These are phyloP conservation scores for Xylota segnis DNA, from an alignment of 2,888 invertebrate species.

Conservation along the genomic window DNA sequence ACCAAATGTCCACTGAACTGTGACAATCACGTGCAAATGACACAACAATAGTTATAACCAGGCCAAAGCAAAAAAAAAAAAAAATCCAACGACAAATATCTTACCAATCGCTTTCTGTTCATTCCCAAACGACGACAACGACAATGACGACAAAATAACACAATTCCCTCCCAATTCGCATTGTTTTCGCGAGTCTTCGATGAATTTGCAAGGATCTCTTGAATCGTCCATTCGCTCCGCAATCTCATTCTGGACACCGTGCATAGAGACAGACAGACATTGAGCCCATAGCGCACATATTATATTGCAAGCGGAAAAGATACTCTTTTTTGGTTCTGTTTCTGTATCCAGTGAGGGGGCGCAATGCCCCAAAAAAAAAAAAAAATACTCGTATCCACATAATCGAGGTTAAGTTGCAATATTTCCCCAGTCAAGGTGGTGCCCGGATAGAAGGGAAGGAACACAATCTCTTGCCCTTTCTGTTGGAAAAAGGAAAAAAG, in stretches of 20 bases:
- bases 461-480: constrained; percentile 64
- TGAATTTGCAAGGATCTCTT: constrained; percentile 49
- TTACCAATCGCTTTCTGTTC: constrained; percentile 47
- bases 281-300: constrained; percentile 67
- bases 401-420: constrained; percentile 68
- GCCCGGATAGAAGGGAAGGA: constrained; percentile 17
- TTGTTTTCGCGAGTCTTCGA: constrained; percentile 49
- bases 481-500: constrained; percentile 11
- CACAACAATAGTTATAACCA: constrained; percentile 59
- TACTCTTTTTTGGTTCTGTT: background rate
- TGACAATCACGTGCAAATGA: constrained; percentile 63
- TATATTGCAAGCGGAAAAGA: constrained; percentile 8
- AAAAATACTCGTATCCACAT: constrained; percentile 38
- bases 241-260: constrained; percentile 15
- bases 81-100: constrained; percentile 37
- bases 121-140: background rate
- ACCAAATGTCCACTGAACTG: constrained; percentile 55
- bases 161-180: constrained; percentile 37
- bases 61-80: background rate
- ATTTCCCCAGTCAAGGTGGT: constrained; percentile 1
- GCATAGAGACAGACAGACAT: constrained; percentile 39
- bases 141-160: constrained; percentile 15
- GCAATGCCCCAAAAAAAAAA: constrained; percentile 50
- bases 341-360: constrained; percentile 32
- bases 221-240: constrained; percentile 7